These are phyloP conservation scores for Polyodon spathula DNA, from an alignment of 2,113 vertebrate genomes.

Conservation along the genomic window DNA sequence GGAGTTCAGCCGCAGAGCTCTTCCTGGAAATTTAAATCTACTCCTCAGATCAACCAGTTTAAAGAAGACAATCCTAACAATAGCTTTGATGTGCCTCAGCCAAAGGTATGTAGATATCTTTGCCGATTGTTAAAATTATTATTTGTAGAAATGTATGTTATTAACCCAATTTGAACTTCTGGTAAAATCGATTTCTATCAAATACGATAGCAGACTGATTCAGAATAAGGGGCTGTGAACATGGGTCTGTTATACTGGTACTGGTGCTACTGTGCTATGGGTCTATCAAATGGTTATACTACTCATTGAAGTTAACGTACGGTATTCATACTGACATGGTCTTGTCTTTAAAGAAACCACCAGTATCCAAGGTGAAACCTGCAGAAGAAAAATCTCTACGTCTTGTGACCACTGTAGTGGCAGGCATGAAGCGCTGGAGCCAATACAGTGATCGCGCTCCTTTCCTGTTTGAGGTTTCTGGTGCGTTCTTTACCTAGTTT, in stretches of 20 bases:
- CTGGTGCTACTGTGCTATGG: no score
- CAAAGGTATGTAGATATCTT: conserved; percentile 10
- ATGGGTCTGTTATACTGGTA: no score
- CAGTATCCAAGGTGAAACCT: conserved; percentile 40
- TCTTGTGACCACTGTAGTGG: conserved; percentile 76
- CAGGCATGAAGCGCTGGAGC: conserved; percentile 84
- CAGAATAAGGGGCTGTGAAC: no score
- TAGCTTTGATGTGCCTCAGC: conserved; percentile 21
- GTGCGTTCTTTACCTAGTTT: conserved; percentile 47
- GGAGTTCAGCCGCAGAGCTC: conserved; percentile 22
- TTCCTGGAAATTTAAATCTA: conserved; percentile 41
- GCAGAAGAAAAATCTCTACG: conserved; percentile 65
- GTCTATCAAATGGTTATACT: no score
- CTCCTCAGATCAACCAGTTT: conserved; percentile 23
- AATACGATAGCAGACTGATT: not conserved
- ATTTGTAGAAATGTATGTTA: not conserved
- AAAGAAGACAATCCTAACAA: conserved; percentile 21
- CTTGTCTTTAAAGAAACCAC: conserved; percentile 38
- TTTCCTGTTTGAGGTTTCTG: conserved; percentile 81
- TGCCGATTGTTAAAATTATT: conserved; percentile 1
- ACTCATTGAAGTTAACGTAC: not conserved
- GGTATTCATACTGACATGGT: conserved; percentile 11
- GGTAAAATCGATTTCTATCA: not conserved
- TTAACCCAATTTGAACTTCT: conserved; percentile 2
- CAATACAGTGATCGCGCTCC: conserved; percentile 63